Percentiles rank a stretch among this genome's conserved stretches.
phyloP scores from a whole-genome alignment of 2,113 vertebrate species.

The Bubo blakistoni region DNA sequence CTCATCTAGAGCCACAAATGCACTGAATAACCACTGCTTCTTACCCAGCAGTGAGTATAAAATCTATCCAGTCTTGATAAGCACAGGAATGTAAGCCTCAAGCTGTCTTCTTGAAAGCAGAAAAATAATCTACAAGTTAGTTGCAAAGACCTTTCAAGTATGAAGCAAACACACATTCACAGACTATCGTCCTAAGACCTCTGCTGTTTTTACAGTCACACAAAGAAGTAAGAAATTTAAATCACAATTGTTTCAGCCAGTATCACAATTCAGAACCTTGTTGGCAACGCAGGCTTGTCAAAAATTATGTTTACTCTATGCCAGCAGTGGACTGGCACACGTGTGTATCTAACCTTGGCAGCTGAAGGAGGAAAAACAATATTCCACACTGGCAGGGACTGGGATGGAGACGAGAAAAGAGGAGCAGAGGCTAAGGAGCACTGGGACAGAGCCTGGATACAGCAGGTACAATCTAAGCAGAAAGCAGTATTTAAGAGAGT shows the following conservation, averaged over 20 bases:
- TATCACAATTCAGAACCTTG: background rate
- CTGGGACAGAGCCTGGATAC: background rate
- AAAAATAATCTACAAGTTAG: background rate
- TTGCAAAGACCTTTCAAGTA: background rate
- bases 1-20: background rate
- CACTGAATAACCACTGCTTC: background rate
- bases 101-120: background rate
- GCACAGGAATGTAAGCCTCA: background rate
- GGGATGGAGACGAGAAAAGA: background rate
- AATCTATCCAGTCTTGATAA: background rate
- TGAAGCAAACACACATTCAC: background rate
- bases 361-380: background rate
- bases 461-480: background rate
- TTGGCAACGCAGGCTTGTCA: background rate
- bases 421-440: background rate
- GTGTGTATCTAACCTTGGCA: fast-evolving
- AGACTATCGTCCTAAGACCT: background rate
- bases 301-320: background rate
- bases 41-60: background rate
- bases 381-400: background rate
- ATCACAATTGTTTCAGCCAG: background rate
- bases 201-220: background rate
- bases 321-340: background rate
- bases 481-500: background rate
- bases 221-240: background rate